Conservation (phyloP, 2,797 vertebrate genomes). For the Meriones psammophilus region DNA sequence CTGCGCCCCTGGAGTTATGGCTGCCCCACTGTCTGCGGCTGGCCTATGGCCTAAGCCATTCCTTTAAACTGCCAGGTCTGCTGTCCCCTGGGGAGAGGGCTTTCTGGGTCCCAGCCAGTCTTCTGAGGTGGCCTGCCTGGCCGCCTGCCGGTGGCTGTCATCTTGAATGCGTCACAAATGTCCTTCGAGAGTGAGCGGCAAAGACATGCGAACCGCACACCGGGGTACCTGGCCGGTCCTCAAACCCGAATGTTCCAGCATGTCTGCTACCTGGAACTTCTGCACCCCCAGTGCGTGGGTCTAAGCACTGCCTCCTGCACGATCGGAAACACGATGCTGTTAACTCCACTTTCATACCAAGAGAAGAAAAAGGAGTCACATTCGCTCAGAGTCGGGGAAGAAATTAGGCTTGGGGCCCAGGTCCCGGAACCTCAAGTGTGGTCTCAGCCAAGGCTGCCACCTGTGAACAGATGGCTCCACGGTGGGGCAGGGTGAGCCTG, state of each 20-base stretch:
- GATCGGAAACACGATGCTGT: background rate
- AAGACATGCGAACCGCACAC: background rate
- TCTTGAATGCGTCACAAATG: background rate
- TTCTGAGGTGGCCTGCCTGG: background rate
- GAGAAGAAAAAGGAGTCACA: constrained; percentile 1
- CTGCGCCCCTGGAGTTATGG: background rate
- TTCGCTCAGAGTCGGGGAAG: background rate
- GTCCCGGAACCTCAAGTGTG: too few relatives aligned
- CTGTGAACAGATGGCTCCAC: background rate
- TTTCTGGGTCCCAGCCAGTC: background rate
- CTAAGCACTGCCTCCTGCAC: background rate
- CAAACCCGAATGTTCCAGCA: background rate
- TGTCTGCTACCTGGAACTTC: background rate
- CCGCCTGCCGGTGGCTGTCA: background rate
- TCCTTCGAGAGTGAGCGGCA: background rate
- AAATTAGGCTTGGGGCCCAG: background rate
- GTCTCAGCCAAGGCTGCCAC: background rate
- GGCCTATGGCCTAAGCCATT: background rate
- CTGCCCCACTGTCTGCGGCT: background rate
- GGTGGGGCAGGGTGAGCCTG: too few relatives aligned
- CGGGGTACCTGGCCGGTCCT: fast-evolving
- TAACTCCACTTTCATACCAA: background rate
- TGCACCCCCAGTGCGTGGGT: background rate
- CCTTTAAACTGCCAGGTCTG: background rate
- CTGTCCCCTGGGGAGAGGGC: background rate